Evolutionary conservation across 2,113 vertebrate species (phyloP).

Genomic region (Ascaphus truei): DNA sequence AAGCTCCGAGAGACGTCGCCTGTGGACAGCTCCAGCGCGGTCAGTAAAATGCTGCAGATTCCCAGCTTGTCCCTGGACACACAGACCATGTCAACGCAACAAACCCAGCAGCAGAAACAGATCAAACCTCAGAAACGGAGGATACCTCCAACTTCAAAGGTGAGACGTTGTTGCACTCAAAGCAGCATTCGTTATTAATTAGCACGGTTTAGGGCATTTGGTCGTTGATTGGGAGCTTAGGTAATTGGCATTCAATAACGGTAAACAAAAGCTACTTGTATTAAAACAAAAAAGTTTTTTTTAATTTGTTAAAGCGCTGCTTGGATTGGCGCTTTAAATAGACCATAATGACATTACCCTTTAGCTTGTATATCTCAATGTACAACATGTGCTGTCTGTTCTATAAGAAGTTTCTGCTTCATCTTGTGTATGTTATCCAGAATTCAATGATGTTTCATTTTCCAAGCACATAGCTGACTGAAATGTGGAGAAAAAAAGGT

Average conservation of each 20-base stretch:
- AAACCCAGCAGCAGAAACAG: slow-evolving; percentile 72
- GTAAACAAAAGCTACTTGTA: too few relatives aligned
- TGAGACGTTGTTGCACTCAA: slow-evolving; percentile 42
- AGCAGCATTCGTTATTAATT: not conserved
- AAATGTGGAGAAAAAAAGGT: slow-evolving; percentile 26
- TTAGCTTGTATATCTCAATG: too few relatives aligned
- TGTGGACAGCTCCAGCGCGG: slow-evolving; percentile 53
- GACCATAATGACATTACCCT: too few relatives aligned
- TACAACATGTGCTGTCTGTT: too few relatives aligned
- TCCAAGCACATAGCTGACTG: not conserved
- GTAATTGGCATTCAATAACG: too few relatives aligned
- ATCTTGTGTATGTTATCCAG: not conserved
- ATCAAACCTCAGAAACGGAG: slow-evolving; percentile 80
- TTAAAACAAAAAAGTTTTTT: too few relatives aligned
- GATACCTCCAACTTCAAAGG: slow-evolving; percentile 82
- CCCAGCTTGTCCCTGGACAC: slow-evolving; percentile 57
- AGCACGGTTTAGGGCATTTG: not conserved
- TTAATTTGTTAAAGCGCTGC: too few relatives aligned
- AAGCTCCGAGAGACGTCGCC: slow-evolving; percentile 56
- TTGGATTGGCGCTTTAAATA: too few relatives aligned
- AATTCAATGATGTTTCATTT: slow-evolving; percentile 20
- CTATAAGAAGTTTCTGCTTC: too few relatives aligned
- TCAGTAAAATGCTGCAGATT: slow-evolving; percentile 68
- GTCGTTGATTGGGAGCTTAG: too few relatives aligned
- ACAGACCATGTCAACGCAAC: slow-evolving; percentile 54